These are phyloP conservation scores for Phoeniculus purpureus DNA, from an alignment of 2,797 vertebrate species.

Conservation along the genomic window DNA sequence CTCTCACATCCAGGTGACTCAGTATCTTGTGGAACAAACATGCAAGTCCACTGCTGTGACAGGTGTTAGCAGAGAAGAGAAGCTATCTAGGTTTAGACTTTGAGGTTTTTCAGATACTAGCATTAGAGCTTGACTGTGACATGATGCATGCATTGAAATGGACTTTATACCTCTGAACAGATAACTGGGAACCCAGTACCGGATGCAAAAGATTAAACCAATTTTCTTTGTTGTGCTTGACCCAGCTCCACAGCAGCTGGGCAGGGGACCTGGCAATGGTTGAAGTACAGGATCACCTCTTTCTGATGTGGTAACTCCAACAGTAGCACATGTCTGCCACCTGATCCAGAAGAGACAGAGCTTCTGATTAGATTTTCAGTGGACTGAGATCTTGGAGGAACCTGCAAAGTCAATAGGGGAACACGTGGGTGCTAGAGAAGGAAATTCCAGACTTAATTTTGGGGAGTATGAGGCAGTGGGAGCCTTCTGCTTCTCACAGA, in stretches of 20 bases:
- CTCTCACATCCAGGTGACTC: neutral
- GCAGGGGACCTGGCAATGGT: neutral
- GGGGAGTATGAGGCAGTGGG: neutral
- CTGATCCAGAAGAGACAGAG: neutral
- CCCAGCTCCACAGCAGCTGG: neutral
- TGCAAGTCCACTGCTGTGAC: neutral
- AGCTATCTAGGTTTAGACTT: neutral
- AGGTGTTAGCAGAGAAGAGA: neutral
- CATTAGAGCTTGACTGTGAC: neutral
- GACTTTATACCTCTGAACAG: neutral
- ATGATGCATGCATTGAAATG: neutral
- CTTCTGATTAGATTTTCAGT: neutral
- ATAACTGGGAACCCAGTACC: neutral
- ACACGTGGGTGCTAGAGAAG: neutral
- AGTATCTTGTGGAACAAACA: neutral
- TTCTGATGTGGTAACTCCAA: accelerated
- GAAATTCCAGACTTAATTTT: neutral
- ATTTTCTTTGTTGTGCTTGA: slow-evolving; percentile 12
- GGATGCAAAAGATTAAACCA: slow-evolving; percentile 42
- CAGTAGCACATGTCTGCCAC: neutral
- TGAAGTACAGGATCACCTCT: neutral
- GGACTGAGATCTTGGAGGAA: neutral
- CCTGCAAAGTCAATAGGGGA: neutral
- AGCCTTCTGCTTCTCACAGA: neutral
- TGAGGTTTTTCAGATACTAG: neutral